Evolutionary conservation across 2,797 vertebrate species (phyloP), one percentile per base, ranked within the genome.

Genomic region (Myoxocephalus aenaeus): DNA sequence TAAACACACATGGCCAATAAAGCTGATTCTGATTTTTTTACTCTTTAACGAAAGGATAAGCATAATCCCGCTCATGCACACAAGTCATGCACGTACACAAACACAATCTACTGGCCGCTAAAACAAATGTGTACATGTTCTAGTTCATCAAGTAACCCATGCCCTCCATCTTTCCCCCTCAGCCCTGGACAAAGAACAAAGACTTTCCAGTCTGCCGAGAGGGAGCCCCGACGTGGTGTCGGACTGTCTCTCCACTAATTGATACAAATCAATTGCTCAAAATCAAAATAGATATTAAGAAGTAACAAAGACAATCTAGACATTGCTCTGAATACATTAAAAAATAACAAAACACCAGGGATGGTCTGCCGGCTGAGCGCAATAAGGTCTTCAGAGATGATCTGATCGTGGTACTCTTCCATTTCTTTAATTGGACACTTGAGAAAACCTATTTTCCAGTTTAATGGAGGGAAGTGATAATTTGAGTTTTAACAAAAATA

Each of bases 341-440:
- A 48, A 65, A 76, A 53, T 20, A 66, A 79, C 46, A 70, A 80
- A 74, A 66, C 63, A 67, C 57, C 29, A 38, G 64, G 69, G 81
- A 80, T 40, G 44, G 18, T 66, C 11, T 14, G 44, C 2, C 74
- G 73, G 74, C 73, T 79, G 59, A 68, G 74, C 68, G 51, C 36
- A 82, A 58, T 56, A 42, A 78, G 51, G 15, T 72, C 65, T 78
- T 77, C 44, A 70, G 72, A 36, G 68, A 83, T 77, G 65, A 79
- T 73, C 27, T 36, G 57, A 71, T 50, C 18, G 20, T 1, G 5
- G 18, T 68, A 10, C 50, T 75, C 44, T 50, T 70, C 50, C 65
- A 4, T 50, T 68, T 15, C 38, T 85, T 57, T 84, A 82, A 85
- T 90, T 80, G 44, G 57, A 70, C 83, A 75, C 81, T 81, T 67